phyloP scores from a whole-genome alignment of 2,113 vertebrate species.

The Drymodes brunneopygia region DNA sequence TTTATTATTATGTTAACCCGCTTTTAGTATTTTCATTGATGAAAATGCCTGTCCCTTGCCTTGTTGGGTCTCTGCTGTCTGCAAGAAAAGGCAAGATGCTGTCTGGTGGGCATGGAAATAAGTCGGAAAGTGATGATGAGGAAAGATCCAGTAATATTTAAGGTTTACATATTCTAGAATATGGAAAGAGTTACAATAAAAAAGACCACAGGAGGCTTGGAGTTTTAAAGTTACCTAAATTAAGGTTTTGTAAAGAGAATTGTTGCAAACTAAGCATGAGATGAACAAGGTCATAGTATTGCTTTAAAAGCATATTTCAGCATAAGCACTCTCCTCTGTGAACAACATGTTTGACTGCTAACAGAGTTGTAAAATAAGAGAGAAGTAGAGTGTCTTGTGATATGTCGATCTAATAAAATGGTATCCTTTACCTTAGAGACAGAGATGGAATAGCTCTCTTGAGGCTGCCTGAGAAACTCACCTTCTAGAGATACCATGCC shows the following conservation, averaged over 20 bases:
- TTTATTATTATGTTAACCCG: neutral
- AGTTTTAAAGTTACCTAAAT: neutral
- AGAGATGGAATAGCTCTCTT: neutral
- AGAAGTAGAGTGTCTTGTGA: neutral
- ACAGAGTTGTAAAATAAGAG: neutral
- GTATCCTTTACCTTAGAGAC: neutral
- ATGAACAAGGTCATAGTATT: fast-evolving
- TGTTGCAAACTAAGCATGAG: neutral
- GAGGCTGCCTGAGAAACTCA: neutral
- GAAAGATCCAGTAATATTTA: neutral
- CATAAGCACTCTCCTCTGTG: neutral
- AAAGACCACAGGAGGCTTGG: neutral
- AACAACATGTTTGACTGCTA: neutral
- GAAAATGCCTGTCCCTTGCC: neutral
- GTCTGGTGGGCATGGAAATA: neutral
- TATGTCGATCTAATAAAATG: neutral
- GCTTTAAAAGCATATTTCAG: neutral
- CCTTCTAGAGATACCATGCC: neutral
- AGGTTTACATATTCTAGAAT: neutral
- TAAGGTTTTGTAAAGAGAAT: neutral
- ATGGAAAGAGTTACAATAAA: neutral
- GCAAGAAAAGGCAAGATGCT: neutral
- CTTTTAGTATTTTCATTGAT: neutral
- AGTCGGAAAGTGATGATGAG: neutral
- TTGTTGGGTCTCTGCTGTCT: neutral